Percentiles rank a stretch among this genome's conserved stretches.
phyloP scores from a whole-genome alignment of 2,888 invertebrate genomes.

The Piscicola geometra region DNA sequence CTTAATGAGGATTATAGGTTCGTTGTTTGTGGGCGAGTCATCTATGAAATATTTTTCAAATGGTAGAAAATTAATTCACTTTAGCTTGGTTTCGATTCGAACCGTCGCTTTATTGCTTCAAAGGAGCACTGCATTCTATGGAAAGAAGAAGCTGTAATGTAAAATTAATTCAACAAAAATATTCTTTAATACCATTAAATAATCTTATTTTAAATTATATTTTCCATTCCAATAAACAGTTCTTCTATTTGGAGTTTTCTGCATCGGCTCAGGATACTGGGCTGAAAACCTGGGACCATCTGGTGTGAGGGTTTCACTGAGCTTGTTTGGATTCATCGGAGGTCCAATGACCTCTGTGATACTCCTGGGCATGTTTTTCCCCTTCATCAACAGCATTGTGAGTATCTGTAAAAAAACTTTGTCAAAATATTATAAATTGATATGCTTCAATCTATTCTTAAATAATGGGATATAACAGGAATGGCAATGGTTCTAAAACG shows the following conservation, averaged over 20 bases:
- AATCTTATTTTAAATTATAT: too few species aligned
- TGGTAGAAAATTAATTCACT: too few species aligned
- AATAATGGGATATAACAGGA: too few species aligned
- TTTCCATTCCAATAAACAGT: too few species aligned
- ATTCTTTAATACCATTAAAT: not conserved
- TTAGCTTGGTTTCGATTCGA: not conserved
- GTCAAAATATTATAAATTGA: too few species aligned
- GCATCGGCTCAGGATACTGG: constrained; percentile 38
- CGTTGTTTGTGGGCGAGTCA: not conserved
- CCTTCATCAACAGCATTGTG: constrained; percentile 46
- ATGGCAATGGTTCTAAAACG: not conserved
- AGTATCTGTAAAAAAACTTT: too few species aligned
- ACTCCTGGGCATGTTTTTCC: constrained; percentile 38
- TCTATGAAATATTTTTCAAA: too few species aligned
- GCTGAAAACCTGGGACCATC: constrained; percentile 41
- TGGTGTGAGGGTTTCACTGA: constrained; percentile 48
- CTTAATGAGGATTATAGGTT: constrained; percentile 32
- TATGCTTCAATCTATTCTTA: too few species aligned
- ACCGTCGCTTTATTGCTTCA: not conserved
- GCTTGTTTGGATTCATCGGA: constrained; percentile 51
- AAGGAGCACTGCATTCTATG: too few species aligned
- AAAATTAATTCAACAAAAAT: too few species aligned
- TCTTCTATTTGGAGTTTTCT: constrained; percentile 39
- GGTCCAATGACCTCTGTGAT: constrained; percentile 45
- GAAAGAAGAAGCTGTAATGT: too few species aligned